These are phyloP conservation scores for Hipposideros larvatus DNA, from an alignment of 2,797 vertebrate species.

Conservation along the genomic window DNA sequence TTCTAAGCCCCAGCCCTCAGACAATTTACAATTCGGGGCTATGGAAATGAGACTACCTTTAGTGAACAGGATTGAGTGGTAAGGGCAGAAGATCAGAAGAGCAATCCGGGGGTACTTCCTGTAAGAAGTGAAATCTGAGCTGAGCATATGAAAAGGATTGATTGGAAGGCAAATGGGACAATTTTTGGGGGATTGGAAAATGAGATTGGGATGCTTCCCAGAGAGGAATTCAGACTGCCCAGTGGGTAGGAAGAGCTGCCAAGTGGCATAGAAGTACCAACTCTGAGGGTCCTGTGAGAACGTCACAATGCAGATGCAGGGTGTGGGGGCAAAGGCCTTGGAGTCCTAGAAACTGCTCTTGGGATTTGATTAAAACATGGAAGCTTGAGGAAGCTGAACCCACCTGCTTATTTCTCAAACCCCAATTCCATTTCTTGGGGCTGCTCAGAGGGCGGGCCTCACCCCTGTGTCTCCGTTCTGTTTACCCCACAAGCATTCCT, in stretches of 20 bases:
- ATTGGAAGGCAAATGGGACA: background rate
- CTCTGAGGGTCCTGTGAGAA: background rate
- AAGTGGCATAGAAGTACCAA: background rate
- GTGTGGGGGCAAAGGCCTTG: background rate
- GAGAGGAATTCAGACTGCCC: conserved; percentile 11
- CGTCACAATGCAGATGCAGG: background rate
- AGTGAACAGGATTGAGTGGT: background rate
- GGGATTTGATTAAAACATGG: conserved; percentile 16
- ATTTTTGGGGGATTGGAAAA: background rate
- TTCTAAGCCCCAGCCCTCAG: background rate
- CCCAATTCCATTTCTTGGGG: background rate
- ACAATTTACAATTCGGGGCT: background rate
- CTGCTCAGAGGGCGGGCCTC: background rate
- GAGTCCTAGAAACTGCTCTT: background rate
- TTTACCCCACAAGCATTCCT: conserved; percentile 75
- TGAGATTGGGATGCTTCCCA: background rate
- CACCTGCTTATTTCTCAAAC: background rate
- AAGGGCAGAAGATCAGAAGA: background rate
- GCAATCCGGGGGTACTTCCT: conserved; percentile 35
- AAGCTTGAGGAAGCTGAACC: background rate
- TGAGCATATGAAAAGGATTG: background rate
- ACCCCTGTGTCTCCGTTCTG: background rate
- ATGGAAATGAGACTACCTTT: background rate
- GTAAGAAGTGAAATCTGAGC: background rate
- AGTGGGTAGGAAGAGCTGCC: background rate